phyloP scores from a whole-genome alignment of 2,113 vertebrate species.

The Cervus canadensis region DNA sequence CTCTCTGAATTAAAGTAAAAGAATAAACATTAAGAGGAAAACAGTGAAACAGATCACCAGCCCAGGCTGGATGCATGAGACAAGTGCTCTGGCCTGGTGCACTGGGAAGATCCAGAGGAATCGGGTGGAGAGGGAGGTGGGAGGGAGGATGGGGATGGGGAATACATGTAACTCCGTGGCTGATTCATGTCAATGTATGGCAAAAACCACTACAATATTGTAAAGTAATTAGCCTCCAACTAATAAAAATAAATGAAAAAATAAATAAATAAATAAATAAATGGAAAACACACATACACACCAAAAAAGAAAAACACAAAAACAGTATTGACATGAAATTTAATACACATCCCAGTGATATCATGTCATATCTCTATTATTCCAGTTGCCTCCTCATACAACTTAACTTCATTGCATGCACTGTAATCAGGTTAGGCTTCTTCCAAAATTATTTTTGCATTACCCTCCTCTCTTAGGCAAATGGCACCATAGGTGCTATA shows the following conservation, averaged over 20 bases:
- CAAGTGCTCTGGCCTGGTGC: no score
- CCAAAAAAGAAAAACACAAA: neutral
- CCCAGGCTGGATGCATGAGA: no score
- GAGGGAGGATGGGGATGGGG: no score
- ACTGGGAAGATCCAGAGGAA: no score
- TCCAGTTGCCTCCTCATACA: neutral
- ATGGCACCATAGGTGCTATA: neutral
- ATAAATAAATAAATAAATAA: no score
- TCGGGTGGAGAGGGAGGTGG: no score
- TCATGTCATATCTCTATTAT: neutral
- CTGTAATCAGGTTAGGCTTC: neutral
- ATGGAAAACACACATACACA: neutral
- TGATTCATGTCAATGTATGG: no score
- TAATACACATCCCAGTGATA: neutral
- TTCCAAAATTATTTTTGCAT: neutral
- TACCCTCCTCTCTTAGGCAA: neutral
- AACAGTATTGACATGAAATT: neutral
- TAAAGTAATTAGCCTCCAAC: no score
- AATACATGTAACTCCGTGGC: no score
- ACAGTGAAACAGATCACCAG: neutral
- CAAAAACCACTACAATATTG: no score
- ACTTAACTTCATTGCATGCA: neutral
- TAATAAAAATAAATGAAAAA: no score
- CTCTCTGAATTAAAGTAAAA: neutral
- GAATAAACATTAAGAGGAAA: neutral